Evolutionary conservation across 2,797 vertebrate genomes (phyloP).

Genomic region (Gallinago solitaria): DNA sequence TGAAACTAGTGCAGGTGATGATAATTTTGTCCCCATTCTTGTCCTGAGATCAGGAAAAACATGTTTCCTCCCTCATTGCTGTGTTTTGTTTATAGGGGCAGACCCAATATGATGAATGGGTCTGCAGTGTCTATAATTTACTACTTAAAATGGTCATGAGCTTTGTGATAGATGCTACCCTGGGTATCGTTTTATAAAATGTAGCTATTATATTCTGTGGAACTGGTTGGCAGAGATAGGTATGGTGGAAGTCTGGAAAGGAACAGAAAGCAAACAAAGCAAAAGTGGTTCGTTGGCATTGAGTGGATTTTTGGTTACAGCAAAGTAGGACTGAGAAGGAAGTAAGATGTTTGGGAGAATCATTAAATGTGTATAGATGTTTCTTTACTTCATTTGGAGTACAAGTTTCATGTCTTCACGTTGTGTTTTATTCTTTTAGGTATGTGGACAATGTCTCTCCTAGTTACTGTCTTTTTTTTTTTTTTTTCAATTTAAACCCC

Average conservation of each 20-base stretch:
- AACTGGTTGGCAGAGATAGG: neutral
- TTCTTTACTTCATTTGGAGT: neutral
- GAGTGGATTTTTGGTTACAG: neutral
- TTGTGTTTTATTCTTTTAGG: neutral
- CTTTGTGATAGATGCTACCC: neutral
- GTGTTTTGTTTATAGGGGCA: neutral
- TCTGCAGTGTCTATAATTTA: neutral
- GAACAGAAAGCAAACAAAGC: neutral
- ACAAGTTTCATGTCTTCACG: neutral
- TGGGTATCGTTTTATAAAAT: neutral
- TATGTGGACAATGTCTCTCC: neutral
- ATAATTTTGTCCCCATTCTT: neutral
- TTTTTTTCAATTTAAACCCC: neutral
- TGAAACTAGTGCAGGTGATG: neutral
- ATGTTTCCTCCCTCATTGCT: neutral
- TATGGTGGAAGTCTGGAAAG: neutral
- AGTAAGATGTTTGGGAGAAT: neutral
- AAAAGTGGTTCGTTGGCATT: neutral
- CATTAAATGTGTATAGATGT: neutral
- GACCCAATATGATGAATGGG: neutral
- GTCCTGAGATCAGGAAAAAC: neutral
- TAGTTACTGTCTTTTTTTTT: neutral
- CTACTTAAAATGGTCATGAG: neutral
- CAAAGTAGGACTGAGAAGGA: neutral
- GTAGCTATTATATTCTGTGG: rapidly evolving